Conservation (phyloP, 2,797 vertebrate genomes). For the Platalea minor region DNA sequence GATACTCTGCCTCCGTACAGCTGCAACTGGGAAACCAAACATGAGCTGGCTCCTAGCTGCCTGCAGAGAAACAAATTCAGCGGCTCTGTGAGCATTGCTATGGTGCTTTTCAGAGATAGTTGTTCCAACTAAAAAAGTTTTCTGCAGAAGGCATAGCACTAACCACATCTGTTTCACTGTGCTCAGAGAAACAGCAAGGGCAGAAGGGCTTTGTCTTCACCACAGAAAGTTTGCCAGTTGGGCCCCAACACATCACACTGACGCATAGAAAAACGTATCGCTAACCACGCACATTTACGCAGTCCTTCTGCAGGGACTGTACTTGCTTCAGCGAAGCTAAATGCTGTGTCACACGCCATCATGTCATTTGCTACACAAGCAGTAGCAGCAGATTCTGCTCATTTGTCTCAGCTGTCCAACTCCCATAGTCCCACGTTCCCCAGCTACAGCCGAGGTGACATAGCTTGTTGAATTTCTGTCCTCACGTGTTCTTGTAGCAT, state of each 20-base stretch:
- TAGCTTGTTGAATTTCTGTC: background rate
- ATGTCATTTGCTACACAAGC: background rate
- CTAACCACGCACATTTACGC: accelerated
- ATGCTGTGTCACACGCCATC: background rate
- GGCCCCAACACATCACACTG: background rate
- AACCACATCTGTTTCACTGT: background rate
- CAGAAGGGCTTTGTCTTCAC: background rate
- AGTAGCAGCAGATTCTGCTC: background rate
- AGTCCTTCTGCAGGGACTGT: background rate
- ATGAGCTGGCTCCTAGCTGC: background rate
- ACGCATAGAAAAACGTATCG: accelerated
- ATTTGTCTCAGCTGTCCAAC: background rate
- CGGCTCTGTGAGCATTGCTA: background rate
- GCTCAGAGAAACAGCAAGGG: background rate
- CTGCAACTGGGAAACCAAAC: background rate
- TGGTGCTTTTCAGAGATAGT: accelerated
- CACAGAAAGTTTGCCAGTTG: background rate
- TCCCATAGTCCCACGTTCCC: background rate
- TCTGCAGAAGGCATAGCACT: background rate
- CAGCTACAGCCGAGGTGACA: background rate
- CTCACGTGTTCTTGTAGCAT: background rate
- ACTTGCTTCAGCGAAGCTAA: background rate
- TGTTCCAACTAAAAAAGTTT: background rate
- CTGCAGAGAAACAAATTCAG: background rate
- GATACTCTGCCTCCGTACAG: background rate